phyloP scores from a whole-genome alignment of 1,140 invertebrate species.

The Acarapis woodi region DNA sequence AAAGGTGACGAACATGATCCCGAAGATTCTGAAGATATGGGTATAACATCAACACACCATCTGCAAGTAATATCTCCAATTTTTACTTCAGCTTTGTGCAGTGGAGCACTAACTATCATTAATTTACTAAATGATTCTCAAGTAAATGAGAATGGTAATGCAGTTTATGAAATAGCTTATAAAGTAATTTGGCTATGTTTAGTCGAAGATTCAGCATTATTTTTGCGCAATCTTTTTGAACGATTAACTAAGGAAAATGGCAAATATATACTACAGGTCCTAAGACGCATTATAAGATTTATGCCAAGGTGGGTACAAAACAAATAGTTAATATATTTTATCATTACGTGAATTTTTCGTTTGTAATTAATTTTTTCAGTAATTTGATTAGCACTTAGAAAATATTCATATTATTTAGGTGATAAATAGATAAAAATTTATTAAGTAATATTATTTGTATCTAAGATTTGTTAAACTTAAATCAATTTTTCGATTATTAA shows the following conservation, averaged over 20 bases:
- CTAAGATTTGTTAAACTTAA: too few species aligned
- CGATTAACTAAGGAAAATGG: constrained; percentile 77
- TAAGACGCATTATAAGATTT: constrained; percentile 70
- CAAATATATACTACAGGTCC: constrained; percentile 70
- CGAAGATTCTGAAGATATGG: constrained; percentile 25
- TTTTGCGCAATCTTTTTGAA: constrained; percentile 80
- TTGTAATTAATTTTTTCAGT: too few species aligned
- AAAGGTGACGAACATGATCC: constrained; percentile 38
- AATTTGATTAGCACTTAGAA: too few species aligned
- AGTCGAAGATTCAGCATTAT: constrained; percentile 87
- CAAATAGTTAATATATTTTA: too few species aligned
- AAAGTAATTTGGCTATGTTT: constrained; percentile 80
- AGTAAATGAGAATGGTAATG: constrained; percentile 60
- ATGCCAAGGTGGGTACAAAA: too few species aligned
- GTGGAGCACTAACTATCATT: constrained; percentile 76
- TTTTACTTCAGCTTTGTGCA: constrained; percentile 84
- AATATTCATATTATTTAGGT: too few species aligned
- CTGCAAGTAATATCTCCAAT: constrained; percentile 67
- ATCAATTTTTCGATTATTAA: too few species aligned
- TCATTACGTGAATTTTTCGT: too few species aligned
- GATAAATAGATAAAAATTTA: too few species aligned
- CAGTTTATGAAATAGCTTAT: constrained; percentile 25
- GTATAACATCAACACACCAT: constrained; percentile 18
- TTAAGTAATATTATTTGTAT: too few species aligned
- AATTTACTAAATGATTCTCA: constrained; percentile 80